A percentile compares a stretch with the other conserved stretches of the same genome.
phyloP scores from a whole-genome alignment of 2,797 vertebrate genomes.

The Percopsis omiscomaycus region DNA sequence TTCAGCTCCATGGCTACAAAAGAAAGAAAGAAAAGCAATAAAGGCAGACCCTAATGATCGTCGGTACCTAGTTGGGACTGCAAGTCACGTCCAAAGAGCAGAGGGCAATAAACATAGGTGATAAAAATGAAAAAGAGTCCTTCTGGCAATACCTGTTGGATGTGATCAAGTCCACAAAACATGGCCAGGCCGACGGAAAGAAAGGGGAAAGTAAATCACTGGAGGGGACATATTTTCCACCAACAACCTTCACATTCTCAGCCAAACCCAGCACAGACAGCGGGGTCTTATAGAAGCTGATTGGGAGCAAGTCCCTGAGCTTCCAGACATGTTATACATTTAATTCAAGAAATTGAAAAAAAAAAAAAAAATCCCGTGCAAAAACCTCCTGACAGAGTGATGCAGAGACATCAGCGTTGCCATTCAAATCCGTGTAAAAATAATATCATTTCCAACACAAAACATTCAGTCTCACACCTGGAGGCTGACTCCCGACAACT shows the following conservation, averaged over 20 bases:
- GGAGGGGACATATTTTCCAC: slow-evolving; percentile 11
- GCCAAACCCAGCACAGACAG: slow-evolving; percentile 10
- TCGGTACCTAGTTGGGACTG: slow-evolving; percentile 9
- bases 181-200: slow-evolving; percentile 31
- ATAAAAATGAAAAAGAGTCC: slow-evolving; percentile 58
- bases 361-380: neutral
- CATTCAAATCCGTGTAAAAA: slow-evolving; percentile 1
- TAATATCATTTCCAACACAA: neutral
- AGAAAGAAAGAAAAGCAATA: neutral
- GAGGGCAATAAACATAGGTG: slow-evolving; percentile 35
- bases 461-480: slow-evolving; percentile 1
- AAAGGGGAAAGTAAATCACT: slow-evolving; percentile 45
- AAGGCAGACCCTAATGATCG: neutral
- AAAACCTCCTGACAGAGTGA: neutral
- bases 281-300: neutral
- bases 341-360: neutral
- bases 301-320: neutral
- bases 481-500: slow-evolving; percentile 1
- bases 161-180: slow-evolving; percentile 43
- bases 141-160: slow-evolving; percentile 39
- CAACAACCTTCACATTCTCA: slow-evolving; percentile 18
- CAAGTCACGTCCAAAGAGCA: slow-evolving; percentile 33
- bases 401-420: neutral
- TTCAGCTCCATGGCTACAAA: slow-evolving; percentile 3
- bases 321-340: neutral